Evolutionary conservation across 2,797 vertebrate genomes (phyloP), one percentile per base, ranked within the genome.

Genomic region (Poeciliopsis turneri): DNA sequence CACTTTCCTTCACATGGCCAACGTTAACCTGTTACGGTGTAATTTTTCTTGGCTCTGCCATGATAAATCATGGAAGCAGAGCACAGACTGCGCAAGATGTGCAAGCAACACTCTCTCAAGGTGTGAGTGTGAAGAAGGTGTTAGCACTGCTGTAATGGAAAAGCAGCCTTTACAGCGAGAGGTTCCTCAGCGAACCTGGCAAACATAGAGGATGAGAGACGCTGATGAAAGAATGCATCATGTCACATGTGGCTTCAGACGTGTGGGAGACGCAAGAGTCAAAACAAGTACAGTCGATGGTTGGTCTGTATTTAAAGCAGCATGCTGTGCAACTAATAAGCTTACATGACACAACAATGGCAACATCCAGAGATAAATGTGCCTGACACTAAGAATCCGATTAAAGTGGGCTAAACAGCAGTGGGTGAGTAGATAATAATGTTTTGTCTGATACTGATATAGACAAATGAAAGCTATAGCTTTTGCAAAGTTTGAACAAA

Each of bases 111-210:
- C 84, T 85, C 82, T 85, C 75, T 89, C 87, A 90, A 79, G 87
- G 90, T 92, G 93, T 83, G 88, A 82, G 86, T 91, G 91, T 82
- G 90, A 94, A 94, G 82, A 90, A 90, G 84, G 91, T 91, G 92
- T 91, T 85, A 75, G 76, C 72, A 85, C 43, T 77, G 83, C 84
- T 90, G 80, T 79, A 85, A 88, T 87, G 82, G 82, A 82, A 92
- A 86, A 59, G 51, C 80, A 82, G 78, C 76, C 36, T 84, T 72
- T 84, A 53, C 55, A n/a, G 69, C 20, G 57, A 80, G 66, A 66
- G 74, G 76, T 71, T 43, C 83, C 79, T 81, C 72, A 69, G 74
- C 71, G 68, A 84, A 77, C 71, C 72, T 69, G 53, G 46, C n/a
- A 33, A 55, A 77, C 25, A 53, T 20, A 46, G 15, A 76, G 36